phyloP scores from a whole-genome alignment of 2,888 invertebrate genomes.

The Morpho deidamia region DNA sequence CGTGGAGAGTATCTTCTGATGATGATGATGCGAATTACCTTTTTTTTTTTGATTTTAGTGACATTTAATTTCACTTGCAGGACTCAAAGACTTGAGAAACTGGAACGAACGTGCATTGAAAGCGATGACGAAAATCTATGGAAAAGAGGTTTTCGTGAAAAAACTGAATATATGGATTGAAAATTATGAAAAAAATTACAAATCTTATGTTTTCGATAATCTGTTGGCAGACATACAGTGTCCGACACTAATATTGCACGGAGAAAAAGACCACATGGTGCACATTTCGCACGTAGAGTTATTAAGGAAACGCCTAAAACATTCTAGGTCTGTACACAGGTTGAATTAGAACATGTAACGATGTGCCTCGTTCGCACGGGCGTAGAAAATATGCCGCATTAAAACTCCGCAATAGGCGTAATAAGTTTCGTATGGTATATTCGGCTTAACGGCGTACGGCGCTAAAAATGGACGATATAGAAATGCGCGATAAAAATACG shows the following conservation, averaged over 20 bases:
- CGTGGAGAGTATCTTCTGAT: no score
- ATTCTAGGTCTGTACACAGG: neutral
- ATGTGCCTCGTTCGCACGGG: no score
- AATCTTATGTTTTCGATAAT: neutral
- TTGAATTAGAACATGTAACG: no score
- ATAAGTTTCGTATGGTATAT: no score
- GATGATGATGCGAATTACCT: no score
- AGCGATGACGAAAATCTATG: constrained; percentile 83
- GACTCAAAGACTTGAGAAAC: constrained; percentile 79
- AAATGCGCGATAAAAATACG: no score
- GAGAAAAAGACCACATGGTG: constrained; percentile 3
- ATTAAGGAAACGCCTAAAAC: neutral
- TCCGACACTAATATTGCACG: constrained; percentile 5
- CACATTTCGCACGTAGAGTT: neutral
- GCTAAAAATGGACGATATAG: no score
- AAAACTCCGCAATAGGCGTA: no score
- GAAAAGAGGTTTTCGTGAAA: constrained; percentile 56
- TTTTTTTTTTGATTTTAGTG: no score
- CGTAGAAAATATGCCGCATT: no score
- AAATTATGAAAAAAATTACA: constrained; percentile 43
- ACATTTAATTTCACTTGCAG: constrained; percentile 39
- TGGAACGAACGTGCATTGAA: constrained; percentile 86
- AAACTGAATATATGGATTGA: constrained; percentile 80
- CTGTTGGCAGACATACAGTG: neutral
- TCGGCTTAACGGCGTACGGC: no score